Base-by-base conservation (phyloP, 2,888 invertebrate species). In the Acrobasis repandana region DNA sequence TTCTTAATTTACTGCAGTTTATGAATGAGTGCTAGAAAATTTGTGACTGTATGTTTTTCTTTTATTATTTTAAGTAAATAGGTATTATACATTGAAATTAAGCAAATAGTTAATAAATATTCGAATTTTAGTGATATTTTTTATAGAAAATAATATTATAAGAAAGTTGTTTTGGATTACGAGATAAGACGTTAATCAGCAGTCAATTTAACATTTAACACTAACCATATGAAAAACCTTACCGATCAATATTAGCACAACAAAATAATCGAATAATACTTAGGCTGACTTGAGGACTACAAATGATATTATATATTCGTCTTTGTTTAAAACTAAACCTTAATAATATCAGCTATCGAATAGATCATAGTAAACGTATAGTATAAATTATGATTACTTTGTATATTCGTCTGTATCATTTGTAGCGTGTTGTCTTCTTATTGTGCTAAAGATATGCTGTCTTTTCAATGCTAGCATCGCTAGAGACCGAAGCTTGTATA, bases 261-360 rank as follows among this genome's bases (percentile, higher is more conserved):
- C 63, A 67, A 69, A 73, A 70, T 70, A 71, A 75, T 76, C 74
- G 68, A 79, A 74, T 75, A 86, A 85, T 88, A 88, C 85, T 88
- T 84, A 86, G 80, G 78, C 80, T 88, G 87, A 86, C 82, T 86
- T 63, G 76, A 73, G 71, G 73, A 79, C 70, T 79, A 79, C 70
- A 74, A 73, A 73, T 72, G 77, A 74, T 72, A 73, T 69, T 68
- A 67, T 67, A 69, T 73, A 70, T 74, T 70, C 63, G 68, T 69
- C 72, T 67, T 74, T 63, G 74, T 69, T 82, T 81, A 76, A 70
- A 83, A 86, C 83, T 88, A 88, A 85, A 79, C 67, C 82, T 87
- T 88, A 88, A 82, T 77, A 81, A 83, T 85, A 86, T 81, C 77
- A 82, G 78, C 82, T 86, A 86, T 74, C 77, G 71, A 81, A 80